Percentiles rank a stretch among this genome's conserved stretches.
phyloP scores from a whole-genome alignment of 2,888 invertebrate genomes.

The Lasioglossum villosulum region DNA sequence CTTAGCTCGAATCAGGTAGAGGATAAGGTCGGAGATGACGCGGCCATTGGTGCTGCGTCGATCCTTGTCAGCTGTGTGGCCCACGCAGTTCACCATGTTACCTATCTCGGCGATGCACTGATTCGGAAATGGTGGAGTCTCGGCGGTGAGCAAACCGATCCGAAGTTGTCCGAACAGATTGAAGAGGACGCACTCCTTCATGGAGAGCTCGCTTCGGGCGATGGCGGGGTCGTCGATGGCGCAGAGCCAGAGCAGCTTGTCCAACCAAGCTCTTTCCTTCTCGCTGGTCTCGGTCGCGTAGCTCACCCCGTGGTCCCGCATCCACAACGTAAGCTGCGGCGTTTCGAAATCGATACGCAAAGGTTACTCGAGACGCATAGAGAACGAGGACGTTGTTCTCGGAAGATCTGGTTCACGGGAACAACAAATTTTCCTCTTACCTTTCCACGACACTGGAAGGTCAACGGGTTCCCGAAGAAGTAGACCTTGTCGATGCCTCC shows the following conservation, averaged over 20 bases:
- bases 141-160: slow-evolving; percentile 70
- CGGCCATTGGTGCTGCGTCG: slow-evolving; percentile 70
- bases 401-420: not conserved
- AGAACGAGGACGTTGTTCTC: not conserved
- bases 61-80: slow-evolving; percentile 7
- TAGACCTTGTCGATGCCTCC: slow-evolving; percentile 75
- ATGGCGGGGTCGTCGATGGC: slow-evolving; percentile 67
- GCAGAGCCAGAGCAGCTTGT: slow-evolving; percentile 79
- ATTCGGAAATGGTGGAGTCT: slow-evolving; percentile 6
- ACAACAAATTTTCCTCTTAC: slow-evolving; percentile 61
- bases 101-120: slow-evolving; percentile 31
- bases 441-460: slow-evolving; percentile 74
- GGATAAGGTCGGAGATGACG: slow-evolving; percentile 69
- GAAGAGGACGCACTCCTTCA: slow-evolving; percentile 77
- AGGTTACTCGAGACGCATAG: not conserved
- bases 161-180: slow-evolving; percentile 78
- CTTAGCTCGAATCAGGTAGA: slow-evolving; percentile 59
- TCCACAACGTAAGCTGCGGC: slow-evolving; percentile 77
- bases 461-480: slow-evolving; percentile 75
- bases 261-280: slow-evolving; percentile 71
- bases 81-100: slow-evolving; percentile 67
- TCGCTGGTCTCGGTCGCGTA: slow-evolving; percentile 68
- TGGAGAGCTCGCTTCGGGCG: slow-evolving; percentile 69
- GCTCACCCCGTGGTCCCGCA: slow-evolving; percentile 76
- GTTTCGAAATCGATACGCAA: slow-evolving; percentile 38